A percentile compares a stretch with the other conserved stretches of the same genome.
phyloP scores from a whole-genome alignment of 2,113 vertebrate genomes.

The Mirza zaza region DNA sequence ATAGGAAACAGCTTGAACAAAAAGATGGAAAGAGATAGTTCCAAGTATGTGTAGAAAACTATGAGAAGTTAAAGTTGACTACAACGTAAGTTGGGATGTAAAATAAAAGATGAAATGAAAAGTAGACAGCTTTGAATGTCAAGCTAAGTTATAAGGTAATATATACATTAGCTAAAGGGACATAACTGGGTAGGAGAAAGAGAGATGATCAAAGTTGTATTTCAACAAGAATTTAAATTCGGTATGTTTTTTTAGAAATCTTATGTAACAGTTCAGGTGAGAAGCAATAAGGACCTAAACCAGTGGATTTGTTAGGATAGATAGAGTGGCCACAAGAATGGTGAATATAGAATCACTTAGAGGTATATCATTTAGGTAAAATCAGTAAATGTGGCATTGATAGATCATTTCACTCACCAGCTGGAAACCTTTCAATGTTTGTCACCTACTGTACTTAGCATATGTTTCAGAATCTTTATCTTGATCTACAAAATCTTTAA shows the following conservation, averaged over 20 bases:
- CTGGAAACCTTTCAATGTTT: neutral
- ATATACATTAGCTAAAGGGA: neutral
- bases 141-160: neutral
- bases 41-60: neutral
- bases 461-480: slow-evolving; percentile 31
- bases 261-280: neutral
- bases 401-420: neutral
- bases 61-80: neutral
- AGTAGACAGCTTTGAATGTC: neutral
- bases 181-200: neutral
- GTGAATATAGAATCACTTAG: neutral
- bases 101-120: neutral
- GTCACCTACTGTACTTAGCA: neutral
- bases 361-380: neutral
- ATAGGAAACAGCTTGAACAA: neutral
- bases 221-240: neutral
- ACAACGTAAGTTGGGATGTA: neutral
- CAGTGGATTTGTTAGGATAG: neutral
- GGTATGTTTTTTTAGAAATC: neutral
- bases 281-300: neutral
- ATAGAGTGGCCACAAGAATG: neutral
- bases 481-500: slow-evolving; percentile 27
- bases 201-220: neutral
- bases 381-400: neutral
- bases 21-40: neutral